Evolutionary conservation across 1,140 invertebrate genomes (phyloP).

Genomic region (Drosophila ironensis): DNA sequence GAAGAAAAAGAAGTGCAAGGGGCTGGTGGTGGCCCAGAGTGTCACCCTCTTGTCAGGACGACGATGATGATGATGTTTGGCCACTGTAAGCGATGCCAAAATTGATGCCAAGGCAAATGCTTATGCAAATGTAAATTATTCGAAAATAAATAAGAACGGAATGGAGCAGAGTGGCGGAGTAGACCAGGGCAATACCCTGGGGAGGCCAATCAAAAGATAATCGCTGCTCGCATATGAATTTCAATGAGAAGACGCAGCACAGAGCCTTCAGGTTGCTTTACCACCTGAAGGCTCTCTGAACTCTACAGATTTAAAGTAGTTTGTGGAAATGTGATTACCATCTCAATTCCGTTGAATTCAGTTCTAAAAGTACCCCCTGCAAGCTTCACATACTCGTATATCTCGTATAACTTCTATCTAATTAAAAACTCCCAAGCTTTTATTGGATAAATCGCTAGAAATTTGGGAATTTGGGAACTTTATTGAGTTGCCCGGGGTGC

Average conservation of each 20-base stretch:
- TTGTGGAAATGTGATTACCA: no score
- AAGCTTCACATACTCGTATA: no score
- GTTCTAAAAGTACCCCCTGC: no score
- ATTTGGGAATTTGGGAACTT: no score
- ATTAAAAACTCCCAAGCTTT: not conserved
- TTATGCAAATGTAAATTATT: constrained; percentile 55
- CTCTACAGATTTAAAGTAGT: no score
- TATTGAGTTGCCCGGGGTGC: constrained; percentile 3
- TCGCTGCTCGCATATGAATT: not conserved
- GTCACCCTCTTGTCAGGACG: constrained; percentile 22
- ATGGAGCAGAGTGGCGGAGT: not conserved
- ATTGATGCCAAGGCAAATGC: constrained; percentile 70
- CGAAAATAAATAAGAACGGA: constrained; percentile 3
- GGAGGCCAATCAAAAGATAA: constrained; percentile 17
- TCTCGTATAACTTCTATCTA: no score
- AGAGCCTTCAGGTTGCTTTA: no score
- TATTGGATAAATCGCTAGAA: no score
- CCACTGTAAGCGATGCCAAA: constrained; percentile 63
- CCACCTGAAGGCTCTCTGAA: no score
- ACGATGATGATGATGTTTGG: constrained; percentile 49
- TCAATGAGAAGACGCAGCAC: no score
- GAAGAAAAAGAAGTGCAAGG: constrained; percentile 34
- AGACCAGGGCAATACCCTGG: not conserved
- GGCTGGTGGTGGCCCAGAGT: not conserved
- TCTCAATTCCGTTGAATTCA: no score